A percentile compares a stretch with the other conserved stretches of the same genome.
Evolutionary conservation across 2,113 vertebrate species (phyloP).

Genomic region (Seriola rivoliana): DNA sequence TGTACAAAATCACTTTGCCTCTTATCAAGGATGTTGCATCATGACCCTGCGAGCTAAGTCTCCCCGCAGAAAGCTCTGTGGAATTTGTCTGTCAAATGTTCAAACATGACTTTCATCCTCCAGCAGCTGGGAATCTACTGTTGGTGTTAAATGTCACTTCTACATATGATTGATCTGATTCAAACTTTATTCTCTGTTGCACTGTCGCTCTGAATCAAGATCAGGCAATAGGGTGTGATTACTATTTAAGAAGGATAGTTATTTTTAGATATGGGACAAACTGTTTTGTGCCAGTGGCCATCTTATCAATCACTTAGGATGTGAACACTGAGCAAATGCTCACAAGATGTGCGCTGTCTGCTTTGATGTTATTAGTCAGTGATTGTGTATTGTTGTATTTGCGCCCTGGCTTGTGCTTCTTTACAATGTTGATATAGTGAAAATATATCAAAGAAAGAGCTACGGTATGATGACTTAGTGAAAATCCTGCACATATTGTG

Average conservation of each 20-base stretch:
- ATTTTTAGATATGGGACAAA: constrained; percentile 66
- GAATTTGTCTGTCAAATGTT: constrained; percentile 73
- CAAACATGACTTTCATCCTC: constrained; percentile 81
- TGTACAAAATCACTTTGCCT: background rate
- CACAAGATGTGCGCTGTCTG: constrained; percentile 5
- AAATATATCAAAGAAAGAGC: constrained; percentile 5
- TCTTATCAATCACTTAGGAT: constrained; percentile 48
- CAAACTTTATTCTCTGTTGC: constrained; percentile 73
- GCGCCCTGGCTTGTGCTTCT: background rate
- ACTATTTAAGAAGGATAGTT: constrained; percentile 53
- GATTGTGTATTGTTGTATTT: background rate
- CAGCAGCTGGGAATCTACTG: constrained; percentile 73
- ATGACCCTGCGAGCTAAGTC: constrained; percentile 23
- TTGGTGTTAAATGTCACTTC: constrained; percentile 84
- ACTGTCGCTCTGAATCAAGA: constrained; percentile 70
- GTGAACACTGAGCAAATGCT: constrained; percentile 14
- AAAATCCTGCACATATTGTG: constrained; percentile 1
- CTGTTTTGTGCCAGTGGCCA: constrained; percentile 28
- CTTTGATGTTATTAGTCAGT: constrained; percentile 10
- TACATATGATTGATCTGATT: constrained; percentile 84
- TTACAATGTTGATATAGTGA: background rate
- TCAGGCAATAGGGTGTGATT: constrained; percentile 61
- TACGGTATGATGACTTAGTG: background rate
- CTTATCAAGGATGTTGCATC: constrained; percentile 41
- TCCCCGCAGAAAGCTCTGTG: constrained; percentile 52